Evolutionary conservation across 2,797 vertebrate genomes (phyloP), one percentile per base, ranked within the genome.

Genomic region (Anguilla anguilla): DNA sequence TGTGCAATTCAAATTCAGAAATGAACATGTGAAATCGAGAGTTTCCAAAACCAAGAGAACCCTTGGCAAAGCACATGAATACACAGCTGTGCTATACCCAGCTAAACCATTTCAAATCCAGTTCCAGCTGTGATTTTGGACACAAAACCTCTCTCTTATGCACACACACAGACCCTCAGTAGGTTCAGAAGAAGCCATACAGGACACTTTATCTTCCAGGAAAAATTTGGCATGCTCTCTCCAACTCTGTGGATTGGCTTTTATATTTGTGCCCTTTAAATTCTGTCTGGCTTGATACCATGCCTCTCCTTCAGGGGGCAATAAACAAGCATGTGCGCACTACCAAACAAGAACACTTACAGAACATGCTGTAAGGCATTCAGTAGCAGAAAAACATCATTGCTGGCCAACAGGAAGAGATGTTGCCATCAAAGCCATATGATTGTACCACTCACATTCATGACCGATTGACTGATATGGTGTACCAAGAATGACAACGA

Each of bases 401-500:
- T 5, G 39, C 15, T 35, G 22, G 19, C 79, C 79, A 51, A 49
- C 43, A 9, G 46, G 43, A 49, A 82, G 10, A n/a, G 79, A 82
- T 2, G 79, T 46, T 82, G 7, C 46, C 25, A n/a, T 2, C 43
- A 81, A 85, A 85, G 87, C 49, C 53, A 28, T 35, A 35, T 84
- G 46, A 55, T 87, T 83, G 69, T 87, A 39, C 46, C 67, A 49
- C 25, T 28, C 39, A 83, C 77, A 84, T 35, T 39, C 25, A 84
- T 39, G 39, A n/a, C 13, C 67, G 81, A 77, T 46, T 22, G 28
- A 72, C 69, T 72, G 51, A 46, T 46, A 85, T 19, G 35, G 46
- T 59, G 88, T 28, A 83, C 86, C 57, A 88, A 25, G 61, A 51
- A 82, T 81, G 79, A 86, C 64, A 82, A 81, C 51, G 81, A 89